phyloP scores from a whole-genome alignment of 2,888 invertebrate genomes.

The Heteropelma amictum region DNA sequence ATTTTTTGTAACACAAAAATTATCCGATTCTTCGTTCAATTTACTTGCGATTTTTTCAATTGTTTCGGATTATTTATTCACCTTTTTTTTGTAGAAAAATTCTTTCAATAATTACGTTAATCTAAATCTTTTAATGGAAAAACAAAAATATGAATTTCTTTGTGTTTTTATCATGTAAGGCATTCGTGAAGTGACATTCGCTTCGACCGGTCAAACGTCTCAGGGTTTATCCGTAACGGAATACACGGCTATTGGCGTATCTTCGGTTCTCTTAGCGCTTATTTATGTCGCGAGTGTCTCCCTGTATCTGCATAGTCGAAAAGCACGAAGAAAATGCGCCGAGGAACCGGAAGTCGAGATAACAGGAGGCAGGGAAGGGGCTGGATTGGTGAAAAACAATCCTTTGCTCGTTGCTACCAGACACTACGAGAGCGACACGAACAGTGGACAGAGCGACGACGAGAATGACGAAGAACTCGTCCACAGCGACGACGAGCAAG shows the following conservation, averaged over 20 bases:
- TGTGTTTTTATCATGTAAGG: slow-evolving; percentile 78
- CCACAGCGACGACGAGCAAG: slow-evolving; percentile 68
- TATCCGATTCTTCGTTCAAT: not conserved
- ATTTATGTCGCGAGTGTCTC: slow-evolving; percentile 93
- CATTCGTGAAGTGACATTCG: slow-evolving; percentile 89
- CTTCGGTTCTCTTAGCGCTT: slow-evolving; percentile 90
- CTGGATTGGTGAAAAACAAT: slow-evolving; percentile 88
- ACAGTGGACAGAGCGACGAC: slow-evolving; percentile 64
- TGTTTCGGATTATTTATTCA: not conserved
- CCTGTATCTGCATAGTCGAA: slow-evolving; percentile 88
- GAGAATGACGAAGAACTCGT: slow-evolving; percentile 66
- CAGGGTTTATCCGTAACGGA: slow-evolving; percentile 86
- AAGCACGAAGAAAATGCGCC: slow-evolving; percentile 78
- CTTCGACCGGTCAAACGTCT: slow-evolving; percentile 79
- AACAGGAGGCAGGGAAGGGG: slow-evolving; percentile 79
- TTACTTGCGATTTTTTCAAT: too few relatives aligned
- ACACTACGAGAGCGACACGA: slow-evolving; percentile 79
- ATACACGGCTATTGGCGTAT: slow-evolving; percentile 90
- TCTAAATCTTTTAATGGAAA: too few relatives aligned
- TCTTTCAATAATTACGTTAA: too few relatives aligned
- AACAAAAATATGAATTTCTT: not conserved
- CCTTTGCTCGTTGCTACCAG: slow-evolving; percentile 83
- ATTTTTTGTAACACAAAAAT: too few relatives aligned
- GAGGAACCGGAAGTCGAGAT: slow-evolving; percentile 74
- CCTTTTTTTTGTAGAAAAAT: too few relatives aligned